Conservation (phyloP, 2,113 vertebrate genomes). For the Myanophis thanlyinensis region DNA sequence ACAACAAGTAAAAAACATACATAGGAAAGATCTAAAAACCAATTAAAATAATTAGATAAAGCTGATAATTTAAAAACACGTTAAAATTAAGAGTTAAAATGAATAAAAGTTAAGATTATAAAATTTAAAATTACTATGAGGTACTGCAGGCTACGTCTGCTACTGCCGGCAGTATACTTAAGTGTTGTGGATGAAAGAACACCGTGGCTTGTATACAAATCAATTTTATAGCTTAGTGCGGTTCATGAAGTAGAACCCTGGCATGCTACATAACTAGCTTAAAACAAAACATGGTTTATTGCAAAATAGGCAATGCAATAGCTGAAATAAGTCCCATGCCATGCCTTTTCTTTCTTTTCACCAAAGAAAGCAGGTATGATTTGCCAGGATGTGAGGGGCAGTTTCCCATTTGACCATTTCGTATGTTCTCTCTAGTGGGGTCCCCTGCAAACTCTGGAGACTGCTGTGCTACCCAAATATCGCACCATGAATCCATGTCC, state of each 20-base stretch:
- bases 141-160: too few species aligned
- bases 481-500: conserved; percentile 79
- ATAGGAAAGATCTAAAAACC: too few species aligned
- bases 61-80: too few species aligned
- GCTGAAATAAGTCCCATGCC: not conserved
- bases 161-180: too few species aligned
- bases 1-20: too few species aligned
- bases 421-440: conserved; percentile 61
- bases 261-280: not conserved
- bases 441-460: conserved; percentile 34
- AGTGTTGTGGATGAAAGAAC: too few species aligned
- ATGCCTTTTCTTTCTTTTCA: not conserved
- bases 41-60: too few species aligned
- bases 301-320: not conserved
- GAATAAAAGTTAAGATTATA: too few species aligned
- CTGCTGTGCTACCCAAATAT: conserved; percentile 46
- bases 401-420: not conserved
- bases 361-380: not conserved
- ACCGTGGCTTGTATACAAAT: too few species aligned
- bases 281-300: not conserved
- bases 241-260: not conserved
- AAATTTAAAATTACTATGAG: too few species aligned
- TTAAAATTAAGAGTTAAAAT: too few species aligned
- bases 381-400: not conserved
- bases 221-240: too few species aligned